phyloP scores from a whole-genome alignment of 2,888 invertebrate species.

The Papilio elwesi region DNA sequence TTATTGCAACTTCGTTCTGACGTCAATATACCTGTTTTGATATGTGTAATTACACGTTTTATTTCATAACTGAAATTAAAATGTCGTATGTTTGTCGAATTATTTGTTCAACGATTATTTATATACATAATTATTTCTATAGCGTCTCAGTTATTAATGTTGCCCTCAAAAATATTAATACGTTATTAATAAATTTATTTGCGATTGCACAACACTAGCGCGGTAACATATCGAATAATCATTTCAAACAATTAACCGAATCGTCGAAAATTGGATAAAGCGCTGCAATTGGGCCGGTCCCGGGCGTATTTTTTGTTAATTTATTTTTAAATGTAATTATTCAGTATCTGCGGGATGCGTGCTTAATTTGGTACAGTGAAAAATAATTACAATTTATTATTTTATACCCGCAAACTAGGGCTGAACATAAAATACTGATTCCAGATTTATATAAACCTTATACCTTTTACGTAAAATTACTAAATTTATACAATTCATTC shows the following conservation, averaged over 20 bases:
- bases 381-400: neutral
- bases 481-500: neutral
- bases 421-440: neutral
- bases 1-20: conserved; percentile 1
- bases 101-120: neutral
- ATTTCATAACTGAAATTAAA: neutral
- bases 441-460: neutral
- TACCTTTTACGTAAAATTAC: neutral
- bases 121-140: no score
- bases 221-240: conserved; percentile 32
- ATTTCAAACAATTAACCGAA: conserved; percentile 34
- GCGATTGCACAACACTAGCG: neutral
- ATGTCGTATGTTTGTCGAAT: neutral
- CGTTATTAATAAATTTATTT: conserved; percentile 9
- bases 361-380: conserved; percentile 22
- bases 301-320: conserved; percentile 30
- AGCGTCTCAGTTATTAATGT: neutral
- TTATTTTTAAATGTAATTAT: conserved; percentile 38
- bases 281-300: conserved; percentile 19
- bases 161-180: neutral
- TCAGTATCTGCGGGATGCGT: conserved; percentile 15
- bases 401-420: neutral
- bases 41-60: neutral
- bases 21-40: conserved; percentile 2
- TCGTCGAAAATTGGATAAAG: conserved; percentile 37